Evolutionary conservation across 2,113 vertebrate species (phyloP).

Genomic region (Campylomormyrus tamandua): DNA sequence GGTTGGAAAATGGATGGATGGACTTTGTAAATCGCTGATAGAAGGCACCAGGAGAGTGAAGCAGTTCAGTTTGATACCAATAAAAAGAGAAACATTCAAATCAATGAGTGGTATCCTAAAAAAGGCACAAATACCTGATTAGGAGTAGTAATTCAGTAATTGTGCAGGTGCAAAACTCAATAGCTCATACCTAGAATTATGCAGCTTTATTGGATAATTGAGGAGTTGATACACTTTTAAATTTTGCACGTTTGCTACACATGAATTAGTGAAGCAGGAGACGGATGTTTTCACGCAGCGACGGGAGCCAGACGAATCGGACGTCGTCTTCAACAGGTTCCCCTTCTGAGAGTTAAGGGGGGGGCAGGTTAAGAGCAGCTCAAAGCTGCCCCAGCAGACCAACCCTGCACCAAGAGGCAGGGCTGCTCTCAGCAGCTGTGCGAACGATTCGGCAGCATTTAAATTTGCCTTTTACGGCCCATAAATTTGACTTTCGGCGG

Average conservation of each 20-base stretch:
- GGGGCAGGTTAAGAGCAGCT: background rate
- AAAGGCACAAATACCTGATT: background rate
- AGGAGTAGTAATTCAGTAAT: background rate
- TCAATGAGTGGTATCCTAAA: background rate
- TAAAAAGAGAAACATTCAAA: background rate
- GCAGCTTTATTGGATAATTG: background rate
- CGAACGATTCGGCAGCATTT: background rate
- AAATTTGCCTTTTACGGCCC: background rate
- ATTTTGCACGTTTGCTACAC: background rate
- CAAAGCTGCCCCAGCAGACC: background rate
- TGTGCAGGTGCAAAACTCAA: background rate
- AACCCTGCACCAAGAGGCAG: background rate
- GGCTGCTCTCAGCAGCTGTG: background rate
- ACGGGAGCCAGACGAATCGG: background rate
- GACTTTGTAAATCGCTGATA: background rate
- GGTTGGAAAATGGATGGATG: background rate
- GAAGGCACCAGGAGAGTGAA: background rate
- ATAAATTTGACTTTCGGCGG: background rate
- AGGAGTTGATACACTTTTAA: background rate
- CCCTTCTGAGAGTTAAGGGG: background rate
- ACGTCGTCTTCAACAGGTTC: background rate
- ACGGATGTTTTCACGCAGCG: background rate
- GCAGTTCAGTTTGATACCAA: background rate
- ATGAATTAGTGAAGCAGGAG: background rate
- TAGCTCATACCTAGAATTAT: background rate